Percentiles rank a stretch among this genome's conserved stretches.
phyloP scores from a whole-genome alignment of 2,113 vertebrate genomes.

The Sinocyclocheilus anophthalmus region DNA sequence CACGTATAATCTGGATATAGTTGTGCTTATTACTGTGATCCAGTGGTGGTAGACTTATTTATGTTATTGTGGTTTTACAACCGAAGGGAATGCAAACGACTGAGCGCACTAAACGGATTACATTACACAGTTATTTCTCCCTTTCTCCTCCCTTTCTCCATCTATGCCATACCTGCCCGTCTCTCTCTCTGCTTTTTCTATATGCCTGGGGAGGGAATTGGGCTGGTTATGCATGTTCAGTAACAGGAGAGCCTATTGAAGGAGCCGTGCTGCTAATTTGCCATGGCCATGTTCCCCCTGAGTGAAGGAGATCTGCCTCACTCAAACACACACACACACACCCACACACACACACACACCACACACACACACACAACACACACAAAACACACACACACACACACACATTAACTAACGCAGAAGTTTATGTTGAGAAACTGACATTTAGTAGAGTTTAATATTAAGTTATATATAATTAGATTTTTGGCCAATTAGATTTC shows the following conservation, averaged over 20 bases:
- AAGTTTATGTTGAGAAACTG: background rate
- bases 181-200: background rate
- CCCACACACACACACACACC: background rate
- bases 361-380: too few species aligned
- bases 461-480: background rate
- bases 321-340: constrained; percentile 39
- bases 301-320: constrained; percentile 52
- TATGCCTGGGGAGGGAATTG: constrained; percentile 56
- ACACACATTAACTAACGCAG: background rate
- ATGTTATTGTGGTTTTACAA: constrained; percentile 55
- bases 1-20: constrained; percentile 44
- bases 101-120: constrained; percentile 51
- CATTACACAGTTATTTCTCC: constrained; percentile 59
- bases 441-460: background rate
- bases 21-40: constrained; percentile 47
- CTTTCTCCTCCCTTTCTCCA: constrained; percentile 49
- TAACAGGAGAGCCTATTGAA: constrained; percentile 60
- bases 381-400: too few species aligned
- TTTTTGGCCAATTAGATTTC: background rate
- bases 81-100: constrained; percentile 52
- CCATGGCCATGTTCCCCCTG: constrained; percentile 54
- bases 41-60: constrained; percentile 13
- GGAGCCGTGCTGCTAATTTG: constrained; percentile 56
- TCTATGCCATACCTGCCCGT: constrained; percentile 41
- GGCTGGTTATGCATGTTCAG: constrained; percentile 59